Conservation (phyloP, 2,797 vertebrate genomes). For the Triplophysa bombifrons region DNA sequence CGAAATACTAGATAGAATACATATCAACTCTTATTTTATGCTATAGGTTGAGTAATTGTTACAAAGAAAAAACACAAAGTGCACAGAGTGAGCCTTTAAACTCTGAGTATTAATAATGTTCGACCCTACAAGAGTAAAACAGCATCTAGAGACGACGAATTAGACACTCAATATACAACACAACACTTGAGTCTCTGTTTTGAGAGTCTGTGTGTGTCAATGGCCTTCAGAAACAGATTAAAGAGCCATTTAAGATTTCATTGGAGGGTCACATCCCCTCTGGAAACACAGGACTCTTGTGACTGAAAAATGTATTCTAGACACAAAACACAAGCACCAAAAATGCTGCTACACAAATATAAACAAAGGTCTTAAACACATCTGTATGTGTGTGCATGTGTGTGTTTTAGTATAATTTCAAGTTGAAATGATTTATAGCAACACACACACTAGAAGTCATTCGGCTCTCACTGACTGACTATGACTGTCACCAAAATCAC, state of each 20-base stretch:
- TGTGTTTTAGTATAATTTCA: not conserved
- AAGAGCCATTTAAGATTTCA: conserved; percentile 31
- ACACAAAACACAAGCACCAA: too few species aligned
- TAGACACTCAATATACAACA: not conserved
- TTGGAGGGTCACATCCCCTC: conserved; percentile 40
- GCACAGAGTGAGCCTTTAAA: conserved; percentile 12
- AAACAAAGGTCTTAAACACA: too few species aligned
- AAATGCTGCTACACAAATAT: too few species aligned
- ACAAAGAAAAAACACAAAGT: conserved; percentile 10
- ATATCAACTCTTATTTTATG: not conserved
- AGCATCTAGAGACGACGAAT: conserved; percentile 16
- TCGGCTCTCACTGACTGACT: too few species aligned
- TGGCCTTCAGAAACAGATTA: conserved; percentile 16
- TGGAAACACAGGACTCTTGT: conserved; percentile 28
- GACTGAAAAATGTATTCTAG: conserved; percentile 19
- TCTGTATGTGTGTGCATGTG: too few species aligned
- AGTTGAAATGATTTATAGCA: not conserved
- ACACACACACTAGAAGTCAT: not conserved
- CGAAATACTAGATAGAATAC: too few species aligned
- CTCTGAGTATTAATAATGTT: conserved; percentile 27
- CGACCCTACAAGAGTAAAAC: not conserved
- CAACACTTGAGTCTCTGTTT: conserved; percentile 12
- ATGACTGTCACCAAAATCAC: not conserved
- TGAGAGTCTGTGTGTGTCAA: conserved; percentile 20
- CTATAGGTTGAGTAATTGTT: not conserved